phyloP scores from a whole-genome alignment of 2,888 invertebrate genomes.

The Panorpa germanica region DNA sequence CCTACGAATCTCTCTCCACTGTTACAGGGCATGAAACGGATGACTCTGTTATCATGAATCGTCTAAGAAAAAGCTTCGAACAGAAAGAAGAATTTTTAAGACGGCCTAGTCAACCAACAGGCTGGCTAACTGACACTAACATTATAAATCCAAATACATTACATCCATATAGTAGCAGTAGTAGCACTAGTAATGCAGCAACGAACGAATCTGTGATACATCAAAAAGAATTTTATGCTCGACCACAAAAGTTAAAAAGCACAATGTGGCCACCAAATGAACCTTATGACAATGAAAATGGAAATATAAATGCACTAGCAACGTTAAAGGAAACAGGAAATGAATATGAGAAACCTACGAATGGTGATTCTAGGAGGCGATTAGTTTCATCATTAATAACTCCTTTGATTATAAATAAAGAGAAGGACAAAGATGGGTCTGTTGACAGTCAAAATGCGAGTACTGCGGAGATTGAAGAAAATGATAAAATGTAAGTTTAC shows the following conservation, averaged over 20 bases:
- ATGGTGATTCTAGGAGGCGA: constrained; percentile 14
- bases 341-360: constrained; percentile 11
- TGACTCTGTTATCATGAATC: constrained; percentile 52
- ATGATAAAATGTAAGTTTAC: too few relatives aligned
- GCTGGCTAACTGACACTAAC: constrained; percentile 26
- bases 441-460: too few relatives aligned
- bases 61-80: constrained; percentile 67
- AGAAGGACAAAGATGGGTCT: too few relatives aligned
- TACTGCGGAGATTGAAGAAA: too few relatives aligned
- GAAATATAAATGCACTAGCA: constrained; percentile 11
- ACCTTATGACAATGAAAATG: constrained; percentile 5
- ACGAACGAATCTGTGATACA: constrained; percentile 25
- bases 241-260: constrained; percentile 55
- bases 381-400: too few relatives aligned
- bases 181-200: constrained; percentile 6
- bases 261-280: constrained; percentile 45
- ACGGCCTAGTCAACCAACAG: constrained; percentile 46
- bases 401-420: too few relatives aligned
- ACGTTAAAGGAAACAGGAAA: constrained; percentile 9
- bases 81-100: constrained; percentile 80
- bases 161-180: constrained; percentile 6
- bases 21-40: constrained; percentile 46
- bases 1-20: constrained; percentile 47
- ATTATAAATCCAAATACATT: not conserved
- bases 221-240: constrained; percentile 56